A percentile compares a stretch with the other conserved stretches of the same genome.
phyloP scores from a whole-genome alignment of 2,888 invertebrate species.

The Epinotia brunnichana region DNA sequence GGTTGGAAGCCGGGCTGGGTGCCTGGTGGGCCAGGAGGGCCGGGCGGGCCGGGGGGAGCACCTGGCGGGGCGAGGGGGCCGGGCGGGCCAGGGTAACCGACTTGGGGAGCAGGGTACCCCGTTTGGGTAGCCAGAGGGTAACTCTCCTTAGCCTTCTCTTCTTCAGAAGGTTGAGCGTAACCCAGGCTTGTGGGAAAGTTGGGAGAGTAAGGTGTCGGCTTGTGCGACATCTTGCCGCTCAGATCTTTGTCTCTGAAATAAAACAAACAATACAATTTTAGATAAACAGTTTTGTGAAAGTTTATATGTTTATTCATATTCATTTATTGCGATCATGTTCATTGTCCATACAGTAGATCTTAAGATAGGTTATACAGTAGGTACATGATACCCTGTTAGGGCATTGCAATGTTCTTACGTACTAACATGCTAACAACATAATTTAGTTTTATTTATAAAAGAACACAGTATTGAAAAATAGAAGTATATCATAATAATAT shows the following conservation, averaged over 20 bases:
- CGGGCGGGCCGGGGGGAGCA: constrained; percentile 48
- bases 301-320: too few species aligned
- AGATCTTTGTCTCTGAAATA: constrained; percentile 32
- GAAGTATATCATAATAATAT: too few species aligned
- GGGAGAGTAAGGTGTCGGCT: constrained; percentile 73
- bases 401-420: too few species aligned
- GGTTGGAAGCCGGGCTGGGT: constrained; percentile 72
- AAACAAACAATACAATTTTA: constrained; percentile 19
- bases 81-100: constrained; percentile 51
- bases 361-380: too few species aligned
- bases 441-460: too few species aligned
- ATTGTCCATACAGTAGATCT: too few species aligned
- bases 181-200: constrained; percentile 76
- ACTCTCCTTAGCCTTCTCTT: constrained; percentile 58
- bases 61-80: constrained; percentile 36
- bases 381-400: too few species aligned
- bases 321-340: too few species aligned
- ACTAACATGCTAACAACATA: too few species aligned
- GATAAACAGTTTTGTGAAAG: neutral
- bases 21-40: constrained; percentile 64
- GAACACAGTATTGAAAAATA: too few species aligned
- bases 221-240: constrained; percentile 72
- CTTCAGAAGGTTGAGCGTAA: constrained; percentile 71
- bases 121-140: constrained; percentile 65
- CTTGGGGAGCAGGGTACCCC: constrained; percentile 52